phyloP scores from a whole-genome alignment of 2,797 vertebrate species.

The Gobio occitaniae region DNA sequence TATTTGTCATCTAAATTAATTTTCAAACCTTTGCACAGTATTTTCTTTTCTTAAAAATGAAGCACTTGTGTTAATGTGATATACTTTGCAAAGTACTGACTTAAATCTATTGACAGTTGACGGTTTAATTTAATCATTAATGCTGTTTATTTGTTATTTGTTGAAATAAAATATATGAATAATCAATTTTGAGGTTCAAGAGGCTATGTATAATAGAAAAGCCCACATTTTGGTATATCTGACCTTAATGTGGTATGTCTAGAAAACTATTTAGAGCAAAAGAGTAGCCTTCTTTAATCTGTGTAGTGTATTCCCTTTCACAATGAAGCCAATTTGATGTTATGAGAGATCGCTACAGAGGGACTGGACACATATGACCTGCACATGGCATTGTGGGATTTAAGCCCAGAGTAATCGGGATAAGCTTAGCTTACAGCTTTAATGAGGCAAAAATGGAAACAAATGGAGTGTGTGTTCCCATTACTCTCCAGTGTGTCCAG shows the following conservation, averaged over 20 bases:
- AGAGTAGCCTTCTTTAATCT: background rate
- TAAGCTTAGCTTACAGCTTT: slow-evolving; percentile 42
- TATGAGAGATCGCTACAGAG: slow-evolving; percentile 15
- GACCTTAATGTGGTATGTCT: background rate
- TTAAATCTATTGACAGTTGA: background rate
- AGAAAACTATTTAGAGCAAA: background rate
- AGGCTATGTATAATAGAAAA: background rate
- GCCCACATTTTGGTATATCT: background rate
- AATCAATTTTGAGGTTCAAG: background rate
- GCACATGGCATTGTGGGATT: slow-evolving; percentile 32
- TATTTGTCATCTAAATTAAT: background rate
- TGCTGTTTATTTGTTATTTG: background rate
- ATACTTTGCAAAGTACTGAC: background rate
- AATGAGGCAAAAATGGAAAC: slow-evolving; percentile 63
- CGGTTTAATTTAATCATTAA: background rate
- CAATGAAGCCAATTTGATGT: slow-evolving; percentile 6
- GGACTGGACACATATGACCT: slow-evolving; percentile 38
- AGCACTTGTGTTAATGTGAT: background rate
- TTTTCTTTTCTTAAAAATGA: background rate
- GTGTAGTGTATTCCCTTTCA: background rate
- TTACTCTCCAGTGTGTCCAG: slow-evolving; percentile 52
- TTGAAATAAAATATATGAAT: background rate
- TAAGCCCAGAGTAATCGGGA: slow-evolving; percentile 44
- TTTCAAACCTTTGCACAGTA: background rate
- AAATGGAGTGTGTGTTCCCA: slow-evolving; percentile 54